Conservation (phyloP, 2,113 vertebrate species). For the Geococcyx californianus region DNA sequence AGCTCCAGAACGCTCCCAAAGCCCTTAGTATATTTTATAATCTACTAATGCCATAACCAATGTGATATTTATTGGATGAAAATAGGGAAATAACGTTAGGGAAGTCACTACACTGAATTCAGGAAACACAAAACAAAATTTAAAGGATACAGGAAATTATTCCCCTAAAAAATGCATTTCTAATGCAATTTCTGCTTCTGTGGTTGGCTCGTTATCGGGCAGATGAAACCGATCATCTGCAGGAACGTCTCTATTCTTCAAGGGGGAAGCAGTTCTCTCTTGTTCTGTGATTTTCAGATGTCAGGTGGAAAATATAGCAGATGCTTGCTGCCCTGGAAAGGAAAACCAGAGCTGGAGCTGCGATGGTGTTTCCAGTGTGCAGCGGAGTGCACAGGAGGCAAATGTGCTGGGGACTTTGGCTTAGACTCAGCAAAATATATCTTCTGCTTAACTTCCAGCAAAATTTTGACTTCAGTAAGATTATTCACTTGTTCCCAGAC, state of each 20-base stretch:
- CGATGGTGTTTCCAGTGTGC: background rate
- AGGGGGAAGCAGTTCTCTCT: background rate
- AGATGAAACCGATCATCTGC: background rate
- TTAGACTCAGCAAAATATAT: background rate
- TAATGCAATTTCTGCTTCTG: background rate
- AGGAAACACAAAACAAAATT: constrained; percentile 6
- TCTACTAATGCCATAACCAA: background rate
- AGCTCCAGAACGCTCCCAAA: background rate
- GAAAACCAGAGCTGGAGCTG: background rate
- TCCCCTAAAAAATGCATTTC: background rate
- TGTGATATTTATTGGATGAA: background rate
- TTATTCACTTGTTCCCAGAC: background rate
- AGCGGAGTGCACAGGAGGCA: background rate
- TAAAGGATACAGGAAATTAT: background rate
- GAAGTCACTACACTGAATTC: background rate
- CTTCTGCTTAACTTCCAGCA: background rate
- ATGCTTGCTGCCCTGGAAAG: background rate
- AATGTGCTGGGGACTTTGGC: background rate
- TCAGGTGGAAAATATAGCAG: background rate
- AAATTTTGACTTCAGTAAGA: background rate
- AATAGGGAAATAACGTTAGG: background rate
- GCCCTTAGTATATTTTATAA: background rate
- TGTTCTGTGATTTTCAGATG: background rate
- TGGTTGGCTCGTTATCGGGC: background rate
- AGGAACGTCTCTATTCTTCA: background rate